Evolutionary conservation across 2,113 vertebrate genomes (phyloP).

Genomic region (Plotosus lineatus): DNA sequence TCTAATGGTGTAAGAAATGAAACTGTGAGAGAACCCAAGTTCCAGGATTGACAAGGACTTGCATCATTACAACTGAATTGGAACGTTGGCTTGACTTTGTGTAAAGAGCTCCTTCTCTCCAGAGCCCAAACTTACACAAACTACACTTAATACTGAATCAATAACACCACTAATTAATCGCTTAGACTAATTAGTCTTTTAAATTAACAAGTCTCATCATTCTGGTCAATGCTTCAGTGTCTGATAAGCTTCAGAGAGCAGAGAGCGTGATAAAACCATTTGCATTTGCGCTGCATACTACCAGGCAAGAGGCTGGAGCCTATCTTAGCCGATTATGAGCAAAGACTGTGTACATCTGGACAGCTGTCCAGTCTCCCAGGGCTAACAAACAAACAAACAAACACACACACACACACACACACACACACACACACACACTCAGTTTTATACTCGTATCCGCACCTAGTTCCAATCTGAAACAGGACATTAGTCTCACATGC

Average conservation of each 20-base stretch:
- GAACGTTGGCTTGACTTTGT: conserved; percentile 50
- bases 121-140: conserved; percentile 57
- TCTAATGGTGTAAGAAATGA: not conserved
- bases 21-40: not conserved
- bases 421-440: too few relatives aligned
- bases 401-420: too few relatives aligned
- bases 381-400: too few relatives aligned
- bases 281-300: too few relatives aligned
- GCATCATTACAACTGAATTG: not conserved
- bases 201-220: conserved; percentile 64
- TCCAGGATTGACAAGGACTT: not conserved
- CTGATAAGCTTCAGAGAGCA: conserved; percentile 19
- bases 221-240: conserved; percentile 38
- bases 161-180: conserved; percentile 73
- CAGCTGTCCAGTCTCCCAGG: too few relatives aligned
- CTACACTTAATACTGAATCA: conserved; percentile 68
- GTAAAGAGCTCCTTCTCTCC: conserved; percentile 69
- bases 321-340: too few relatives aligned
- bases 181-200: conserved; percentile 71
- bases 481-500: too few relatives aligned
- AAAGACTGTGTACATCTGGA: too few relatives aligned
- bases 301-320: too few relatives aligned
- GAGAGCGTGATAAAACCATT: not conserved
- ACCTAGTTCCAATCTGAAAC: too few relatives aligned
- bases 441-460: too few relatives aligned